These are phyloP conservation scores for Tryphoninae sp. DNA, from an alignment of 2,888 invertebrate genomes.

Conservation along the genomic window DNA sequence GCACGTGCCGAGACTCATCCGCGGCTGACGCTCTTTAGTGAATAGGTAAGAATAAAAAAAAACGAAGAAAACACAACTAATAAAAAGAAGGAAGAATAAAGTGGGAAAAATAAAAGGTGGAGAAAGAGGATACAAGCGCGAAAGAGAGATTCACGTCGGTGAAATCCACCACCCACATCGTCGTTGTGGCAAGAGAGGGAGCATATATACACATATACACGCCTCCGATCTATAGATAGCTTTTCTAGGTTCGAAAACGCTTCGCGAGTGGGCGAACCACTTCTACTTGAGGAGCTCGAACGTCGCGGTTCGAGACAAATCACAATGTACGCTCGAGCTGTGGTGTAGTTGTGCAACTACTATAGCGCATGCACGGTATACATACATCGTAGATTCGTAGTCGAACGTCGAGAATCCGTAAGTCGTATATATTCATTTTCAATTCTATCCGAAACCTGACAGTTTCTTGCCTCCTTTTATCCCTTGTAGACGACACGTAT, in stretches of 20 bases:
- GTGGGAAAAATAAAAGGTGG: constrained; percentile 32
- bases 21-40: constrained; percentile 2
- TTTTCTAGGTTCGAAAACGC: constrained; percentile 72
- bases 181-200: constrained; percentile 10
- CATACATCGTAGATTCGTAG: constrained; percentile 13
- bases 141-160: constrained; percentile 56
- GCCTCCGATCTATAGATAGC: constrained; percentile 73
- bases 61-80: not conserved
- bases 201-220: constrained; percentile 63
- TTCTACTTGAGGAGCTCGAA: constrained; percentile 71
- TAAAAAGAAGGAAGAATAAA: constrained; percentile 14
- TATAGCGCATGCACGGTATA: constrained; percentile 15
- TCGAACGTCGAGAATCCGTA: constrained; percentile 46
- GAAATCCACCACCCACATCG: constrained; percentile 73
- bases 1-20: not conserved
- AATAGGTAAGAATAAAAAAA: not conserved
- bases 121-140: constrained; percentile 20
- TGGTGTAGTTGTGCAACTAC: constrained; percentile 69
- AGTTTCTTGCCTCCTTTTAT: constrained; percentile 21
- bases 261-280: constrained; percentile 78
- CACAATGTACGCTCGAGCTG: constrained; percentile 52
- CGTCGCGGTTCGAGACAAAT: constrained; percentile 52
- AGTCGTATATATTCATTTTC: constrained; percentile 66
- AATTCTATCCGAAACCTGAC: constrained; percentile 49
- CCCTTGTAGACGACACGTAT: not conserved